Evolutionary conservation across 2,113 vertebrate genomes (phyloP).

Genomic region (Anser brachyrhynchus): DNA sequence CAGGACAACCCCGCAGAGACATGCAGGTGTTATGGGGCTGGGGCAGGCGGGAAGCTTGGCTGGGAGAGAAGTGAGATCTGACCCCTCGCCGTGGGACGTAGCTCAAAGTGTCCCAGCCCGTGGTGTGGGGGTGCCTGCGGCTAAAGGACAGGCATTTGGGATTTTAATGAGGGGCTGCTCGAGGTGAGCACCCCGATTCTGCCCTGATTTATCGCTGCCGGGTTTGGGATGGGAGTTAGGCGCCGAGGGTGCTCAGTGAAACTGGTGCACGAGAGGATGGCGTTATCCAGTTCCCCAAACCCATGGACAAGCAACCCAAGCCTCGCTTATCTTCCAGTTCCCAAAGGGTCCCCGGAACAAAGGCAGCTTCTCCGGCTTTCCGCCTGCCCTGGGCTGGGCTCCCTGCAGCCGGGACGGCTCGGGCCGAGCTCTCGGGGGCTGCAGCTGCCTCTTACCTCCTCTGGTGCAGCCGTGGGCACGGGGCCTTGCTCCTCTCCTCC

Average conservation of each 20-base stretch:
- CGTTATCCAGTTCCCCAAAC: background rate
- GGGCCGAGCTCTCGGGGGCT: background rate
- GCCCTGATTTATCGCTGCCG: background rate
- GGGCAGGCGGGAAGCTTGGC: background rate
- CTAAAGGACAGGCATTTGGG: fast-evolving
- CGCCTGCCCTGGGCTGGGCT: background rate
- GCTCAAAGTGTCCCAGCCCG: background rate
- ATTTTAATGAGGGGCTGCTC: background rate
- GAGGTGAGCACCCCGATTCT: background rate
- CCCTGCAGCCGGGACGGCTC: fast-evolving
- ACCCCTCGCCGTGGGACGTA: fast-evolving
- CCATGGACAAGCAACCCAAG: background rate
- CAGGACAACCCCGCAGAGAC: background rate
- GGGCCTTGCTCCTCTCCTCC: background rate
- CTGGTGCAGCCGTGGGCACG: fast-evolving
- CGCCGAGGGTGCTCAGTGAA: background rate
- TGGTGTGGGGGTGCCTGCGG: background rate
- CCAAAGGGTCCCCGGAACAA: background rate
- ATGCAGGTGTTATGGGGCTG: background rate
- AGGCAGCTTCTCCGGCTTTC: background rate
- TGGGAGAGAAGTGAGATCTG: background rate
- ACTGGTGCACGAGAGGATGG: background rate
- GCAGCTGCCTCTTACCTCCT: background rate
- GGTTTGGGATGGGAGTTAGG: background rate
- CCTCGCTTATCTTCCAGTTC: background rate